A percentile compares a stretch with the other conserved stretches of the same genome.
These are phyloP conservation scores for Bos javanicus DNA, from an alignment of 2,113 vertebrate species.

Conservation along the genomic window DNA sequence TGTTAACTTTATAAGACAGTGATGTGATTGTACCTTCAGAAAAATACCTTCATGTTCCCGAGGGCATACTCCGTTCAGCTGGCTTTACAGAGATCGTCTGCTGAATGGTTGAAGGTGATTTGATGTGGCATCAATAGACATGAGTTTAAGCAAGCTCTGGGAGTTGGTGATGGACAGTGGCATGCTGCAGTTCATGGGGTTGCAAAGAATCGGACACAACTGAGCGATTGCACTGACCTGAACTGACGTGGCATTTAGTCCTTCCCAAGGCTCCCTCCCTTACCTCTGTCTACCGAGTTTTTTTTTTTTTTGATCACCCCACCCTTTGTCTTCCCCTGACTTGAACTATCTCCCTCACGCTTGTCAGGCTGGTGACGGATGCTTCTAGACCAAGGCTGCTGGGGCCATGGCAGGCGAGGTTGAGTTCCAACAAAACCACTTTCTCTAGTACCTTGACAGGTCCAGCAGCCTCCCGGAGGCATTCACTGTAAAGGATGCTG, in stretches of 20 bases:
- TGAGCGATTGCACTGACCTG: background rate
- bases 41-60: background rate
- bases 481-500: background rate
- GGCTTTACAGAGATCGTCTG: background rate
- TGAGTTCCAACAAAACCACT: background rate
- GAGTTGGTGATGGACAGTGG: background rate
- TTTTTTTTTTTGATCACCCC: background rate
- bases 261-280: background rate
- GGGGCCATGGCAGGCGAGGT: accelerated
- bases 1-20: background rate
- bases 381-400: background rate
- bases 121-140: background rate
- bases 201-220: background rate
- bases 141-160: background rate
- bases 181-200: background rate
- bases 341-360: background rate
- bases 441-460: background rate
- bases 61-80: accelerated
- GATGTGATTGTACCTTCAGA: background rate
- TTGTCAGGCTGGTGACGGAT: background rate
- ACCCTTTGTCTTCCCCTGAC: background rate
- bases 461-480: background rate
- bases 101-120: background rate
- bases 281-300: background rate
- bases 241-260: background rate